Base-by-base conservation (phyloP, 2,888 invertebrate genomes). In the Drosophila neutralis region DNA sequence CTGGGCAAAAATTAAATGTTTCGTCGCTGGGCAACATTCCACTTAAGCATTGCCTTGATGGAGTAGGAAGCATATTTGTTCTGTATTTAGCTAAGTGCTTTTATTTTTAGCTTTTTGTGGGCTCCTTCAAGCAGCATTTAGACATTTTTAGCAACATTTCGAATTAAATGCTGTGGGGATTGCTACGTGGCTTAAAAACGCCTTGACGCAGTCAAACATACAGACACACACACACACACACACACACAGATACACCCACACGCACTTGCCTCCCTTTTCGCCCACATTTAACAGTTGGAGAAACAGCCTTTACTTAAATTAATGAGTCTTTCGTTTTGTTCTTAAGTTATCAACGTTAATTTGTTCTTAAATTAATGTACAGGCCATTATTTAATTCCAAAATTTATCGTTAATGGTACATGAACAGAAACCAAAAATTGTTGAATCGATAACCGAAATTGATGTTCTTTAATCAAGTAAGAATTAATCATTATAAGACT, bases 81-180 rank as follows among this genome's bases (percentile, higher is more conserved):
- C 21, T 15, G 21, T 49, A 73, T 73, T 61, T 59, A 51, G 80
- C 61, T 64, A 45, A 66, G 57, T 65, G 73, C 65, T 56, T 53
- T 73, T 49, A 53, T 53, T 59, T 65, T 49, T 27, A 54, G 33
- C 49, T 42, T 54, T 65, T 77, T 71, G 73, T 53, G 73, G 60
- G 56, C 69, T 79, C 51, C 66, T 60, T 80, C 72, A 64, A 67
- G 80, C 77, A 80, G 77, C 63, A 61, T 76, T 78, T 78, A 67
- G 60, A 78, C 81, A 80, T 72, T 67, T 65, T 78, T 68, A 71
- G 63, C 77, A 64, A 53, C 77, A 78, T 57, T 77, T 69, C 27
- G 31, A 51, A 76, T 76, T 76, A 69, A 74, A 76, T 76, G 63
- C 74, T 65, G 60, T 63, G 57, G 15, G 54, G 18, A 49, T 8